A percentile compares a stretch with the other conserved stretches of the same genome.
These are phyloP conservation scores for Drosophila algonquin DNA, from an alignment of 2,888 invertebrate species.

Conservation along the genomic window DNA sequence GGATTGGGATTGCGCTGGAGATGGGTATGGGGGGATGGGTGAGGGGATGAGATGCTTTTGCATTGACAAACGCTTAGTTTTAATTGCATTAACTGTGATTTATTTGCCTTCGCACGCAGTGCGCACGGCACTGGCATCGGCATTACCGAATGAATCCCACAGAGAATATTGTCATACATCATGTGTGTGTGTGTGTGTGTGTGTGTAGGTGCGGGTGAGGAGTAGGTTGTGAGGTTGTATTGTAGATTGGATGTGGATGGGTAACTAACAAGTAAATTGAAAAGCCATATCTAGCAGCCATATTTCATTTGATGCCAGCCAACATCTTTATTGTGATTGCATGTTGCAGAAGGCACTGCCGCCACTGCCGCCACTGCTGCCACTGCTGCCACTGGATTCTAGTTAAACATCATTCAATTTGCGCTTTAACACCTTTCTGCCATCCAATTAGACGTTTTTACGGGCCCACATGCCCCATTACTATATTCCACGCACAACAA, in stretches of 20 bases:
- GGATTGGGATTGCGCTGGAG: conserved; percentile 26
- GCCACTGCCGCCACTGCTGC: no score
- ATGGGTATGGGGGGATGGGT: conserved; percentile 26
- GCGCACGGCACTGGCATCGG: no score
- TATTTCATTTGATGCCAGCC: conserved; percentile 11
- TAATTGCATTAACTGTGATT: conserved; percentile 70
- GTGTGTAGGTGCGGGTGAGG: background rate
- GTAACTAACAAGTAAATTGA: conserved; percentile 2
- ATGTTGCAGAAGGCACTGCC: conserved; percentile 26
- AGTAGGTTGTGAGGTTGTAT: no score
- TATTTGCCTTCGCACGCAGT: conserved; percentile 52
- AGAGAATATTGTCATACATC: conserved; percentile 16
- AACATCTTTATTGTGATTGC: conserved; percentile 36
- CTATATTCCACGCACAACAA: background rate
- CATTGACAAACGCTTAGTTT: conserved; percentile 57
- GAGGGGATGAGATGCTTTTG: conserved; percentile 8
- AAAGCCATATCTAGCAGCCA: conserved; percentile 4
- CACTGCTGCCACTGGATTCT: background rate
- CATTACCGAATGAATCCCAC: conserved; percentile 8
- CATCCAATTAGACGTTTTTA: conserved; percentile 5
- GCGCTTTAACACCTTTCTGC: conserved; percentile 24
- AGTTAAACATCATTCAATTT: conserved; percentile 6
- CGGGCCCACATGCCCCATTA: background rate
- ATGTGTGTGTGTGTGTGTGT: conserved; percentile 3
- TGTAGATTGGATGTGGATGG: background rate